These are phyloP conservation scores for Pygoscelis antarcticus DNA, from an alignment of 2,113 vertebrate species.

Conservation along the genomic window DNA sequence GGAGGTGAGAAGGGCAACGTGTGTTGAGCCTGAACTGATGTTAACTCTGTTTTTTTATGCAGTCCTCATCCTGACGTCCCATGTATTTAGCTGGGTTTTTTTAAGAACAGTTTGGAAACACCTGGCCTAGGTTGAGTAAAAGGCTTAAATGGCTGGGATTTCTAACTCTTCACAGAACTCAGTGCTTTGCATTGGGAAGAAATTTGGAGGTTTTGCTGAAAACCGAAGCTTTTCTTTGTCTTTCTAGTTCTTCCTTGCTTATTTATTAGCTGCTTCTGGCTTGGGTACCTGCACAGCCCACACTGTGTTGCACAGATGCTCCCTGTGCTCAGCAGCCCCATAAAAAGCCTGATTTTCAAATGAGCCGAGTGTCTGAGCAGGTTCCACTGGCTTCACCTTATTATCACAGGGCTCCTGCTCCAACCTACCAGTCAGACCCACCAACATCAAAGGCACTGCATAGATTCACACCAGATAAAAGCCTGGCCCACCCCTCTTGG, in stretches of 20 bases:
- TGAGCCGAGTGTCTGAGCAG: neutral
- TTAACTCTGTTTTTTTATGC: neutral
- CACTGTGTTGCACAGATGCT: neutral
- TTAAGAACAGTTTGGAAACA: neutral
- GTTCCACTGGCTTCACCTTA: slow-evolving; percentile 48
- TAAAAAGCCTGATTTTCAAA: slow-evolving; percentile 12
- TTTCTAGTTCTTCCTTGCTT: neutral
- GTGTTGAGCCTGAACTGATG: neutral
- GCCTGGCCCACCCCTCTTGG: neutral
- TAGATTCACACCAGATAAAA: slow-evolving; percentile 44
- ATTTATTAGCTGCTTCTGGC: neutral
- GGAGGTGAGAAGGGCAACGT: neutral
- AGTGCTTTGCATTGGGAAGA: neutral
- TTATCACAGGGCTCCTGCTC: neutral
- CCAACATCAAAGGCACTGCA: slow-evolving; percentile 1
- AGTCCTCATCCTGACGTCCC: neutral
- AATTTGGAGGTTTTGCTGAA: neutral
- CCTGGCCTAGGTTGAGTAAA: neutral
- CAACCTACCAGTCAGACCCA: neutral
- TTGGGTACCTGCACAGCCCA: neutral
- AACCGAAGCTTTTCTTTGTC: neutral
- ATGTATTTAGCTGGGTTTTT: neutral
- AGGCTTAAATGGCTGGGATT: neutral
- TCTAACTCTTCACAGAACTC: neutral
- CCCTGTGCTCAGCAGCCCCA: neutral